Evolutionary conservation across 2,888 invertebrate species (phyloP).

Genomic region (Microctonus brassicae): DNA sequence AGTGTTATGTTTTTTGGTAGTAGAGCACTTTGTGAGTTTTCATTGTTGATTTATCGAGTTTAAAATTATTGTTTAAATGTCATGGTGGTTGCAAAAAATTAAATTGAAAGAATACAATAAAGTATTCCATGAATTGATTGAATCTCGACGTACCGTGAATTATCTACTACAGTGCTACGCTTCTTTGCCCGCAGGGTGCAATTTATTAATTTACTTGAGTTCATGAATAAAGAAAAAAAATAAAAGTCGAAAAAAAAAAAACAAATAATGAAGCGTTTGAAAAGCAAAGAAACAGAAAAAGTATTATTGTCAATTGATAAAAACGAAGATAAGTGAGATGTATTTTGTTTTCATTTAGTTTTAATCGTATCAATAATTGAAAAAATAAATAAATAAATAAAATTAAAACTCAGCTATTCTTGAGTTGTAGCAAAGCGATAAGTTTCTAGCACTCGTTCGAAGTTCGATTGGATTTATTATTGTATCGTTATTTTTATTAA

Average conservation of each 20-base stretch:
- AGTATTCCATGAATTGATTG: constrained; percentile 53
- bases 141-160: constrained; percentile 58
- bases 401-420: constrained; percentile 42
- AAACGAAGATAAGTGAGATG: constrained; percentile 43
- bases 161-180: constrained; percentile 36
- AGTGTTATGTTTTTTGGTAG: neutral
- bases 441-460: constrained; percentile 36
- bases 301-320: constrained; percentile 35
- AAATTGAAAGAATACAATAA: constrained; percentile 50
- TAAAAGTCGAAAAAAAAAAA: neutral
- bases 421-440: constrained; percentile 38
- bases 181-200: neutral
- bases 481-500: constrained; percentile 40
- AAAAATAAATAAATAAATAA: constrained; percentile 24
- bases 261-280: neutral
- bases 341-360: constrained; percentile 49
- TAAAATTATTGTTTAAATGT: neutral
- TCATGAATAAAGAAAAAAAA: neutral
- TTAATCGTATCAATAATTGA: constrained; percentile 23
- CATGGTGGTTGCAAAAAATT: constrained; percentile 1
- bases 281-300: neutral
- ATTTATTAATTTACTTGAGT: neutral
- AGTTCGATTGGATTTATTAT: constrained; percentile 37
- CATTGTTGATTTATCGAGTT: constrained; percentile 24
- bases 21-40: neutral